These are phyloP conservation scores for Choristoneura rosaceana DNA, from an alignment of 2,888 invertebrate genomes.

Conservation along the genomic window DNA sequence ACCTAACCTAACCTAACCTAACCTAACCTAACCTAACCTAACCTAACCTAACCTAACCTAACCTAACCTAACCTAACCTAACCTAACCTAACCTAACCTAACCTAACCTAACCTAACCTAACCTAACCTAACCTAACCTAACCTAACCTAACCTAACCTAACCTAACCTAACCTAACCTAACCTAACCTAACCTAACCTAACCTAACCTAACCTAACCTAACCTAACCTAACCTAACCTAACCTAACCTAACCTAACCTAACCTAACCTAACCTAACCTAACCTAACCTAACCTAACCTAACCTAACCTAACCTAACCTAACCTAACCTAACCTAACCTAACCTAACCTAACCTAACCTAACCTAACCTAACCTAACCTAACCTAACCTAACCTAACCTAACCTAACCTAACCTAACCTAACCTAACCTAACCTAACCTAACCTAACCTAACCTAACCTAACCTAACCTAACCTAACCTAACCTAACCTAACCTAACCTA, in stretches of 20 bases:
- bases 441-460: no score
- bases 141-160: constrained; percentile 19
- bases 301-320: constrained; percentile 11
- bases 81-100: constrained; percentile 8
- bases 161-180: constrained; percentile 12
- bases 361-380: constrained; percentile 11
- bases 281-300: constrained; percentile 11
- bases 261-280: constrained; percentile 11
- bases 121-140: constrained; percentile 21
- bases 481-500: no score
- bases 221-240: constrained; percentile 11
- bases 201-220: constrained; percentile 11
- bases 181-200: constrained; percentile 11
- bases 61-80: constrained; percentile 6
- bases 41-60: constrained; percentile 9
- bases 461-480: no score
- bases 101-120: constrained; percentile 8
- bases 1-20: constrained; percentile 9
- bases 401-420: no score
- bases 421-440: no score
- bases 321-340: constrained; percentile 11
- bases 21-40: constrained; percentile 8
- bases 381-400: no score
- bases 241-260: constrained; percentile 11
- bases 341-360: constrained; percentile 11